Evolutionary conservation across 2,113 vertebrate species (phyloP), one percentile per base, ranked within the genome.

Genomic region (Corvus moneduloides): DNA sequence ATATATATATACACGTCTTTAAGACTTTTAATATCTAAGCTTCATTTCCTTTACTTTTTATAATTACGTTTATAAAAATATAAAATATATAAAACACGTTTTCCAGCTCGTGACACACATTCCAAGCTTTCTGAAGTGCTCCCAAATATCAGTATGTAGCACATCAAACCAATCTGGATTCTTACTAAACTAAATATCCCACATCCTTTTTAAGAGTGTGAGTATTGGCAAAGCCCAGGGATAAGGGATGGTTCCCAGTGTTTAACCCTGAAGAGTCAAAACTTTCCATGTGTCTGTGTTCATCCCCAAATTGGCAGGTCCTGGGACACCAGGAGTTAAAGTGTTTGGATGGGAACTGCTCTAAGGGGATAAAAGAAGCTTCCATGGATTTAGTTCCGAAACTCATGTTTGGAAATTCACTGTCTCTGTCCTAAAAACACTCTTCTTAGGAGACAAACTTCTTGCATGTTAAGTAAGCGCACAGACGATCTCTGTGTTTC

Each of bases 251-350:
- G 20, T 6, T 86, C 39, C 39, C 1, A 1, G 21, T 8, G 13
- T 64, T 81, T 79, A 62, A 75, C 24, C 35, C 41, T 58, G 39
- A 90, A 41, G 9, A 59, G 8, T 21, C 35, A 56, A 77, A 81
- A 32, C 8, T 44, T 87, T 71, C 24, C 17, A 5, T 30, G 37
- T 9, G 37, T 54, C 39, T 58, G 16, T 27, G 28, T 76, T 90
- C 37, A 48, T 56, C n/a, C 27, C 37, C 35, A 28, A 62, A 72
- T 8, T 33, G 2, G 1, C 0, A 4, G 24, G 22, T 46, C 59
- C 96, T 87, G 97, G 97, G 67, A 96, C 81, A 80, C 18, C 79
- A 41, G 56, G 97, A 97, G 97, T 98, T 98, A 98, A 98, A 91
- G 43, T 87, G 59, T 86, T 96, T 33, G 91, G 93, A 97, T 90